A percentile compares a stretch with the other conserved stretches of the same genome.
Evolutionary conservation across 2,888 invertebrate genomes (phyloP).

Genomic region (Ichneumon xanthorius): DNA sequence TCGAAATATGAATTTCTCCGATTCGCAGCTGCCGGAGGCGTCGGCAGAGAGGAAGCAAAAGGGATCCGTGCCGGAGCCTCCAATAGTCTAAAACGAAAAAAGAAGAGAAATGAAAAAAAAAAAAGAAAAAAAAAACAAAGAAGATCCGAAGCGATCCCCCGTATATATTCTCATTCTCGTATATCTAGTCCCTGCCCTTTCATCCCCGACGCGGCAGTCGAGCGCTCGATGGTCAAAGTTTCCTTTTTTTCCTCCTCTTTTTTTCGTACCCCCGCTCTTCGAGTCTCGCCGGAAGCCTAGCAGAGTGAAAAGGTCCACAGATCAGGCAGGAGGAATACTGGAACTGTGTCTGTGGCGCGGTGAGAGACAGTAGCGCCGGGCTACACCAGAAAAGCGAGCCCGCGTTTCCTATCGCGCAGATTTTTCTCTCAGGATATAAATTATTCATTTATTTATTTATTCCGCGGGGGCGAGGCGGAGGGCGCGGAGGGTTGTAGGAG

Average conservation of each 20-base stretch:
- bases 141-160: background rate
- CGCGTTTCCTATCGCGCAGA: constrained; percentile 43
- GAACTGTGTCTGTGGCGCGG: constrained; percentile 9
- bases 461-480: constrained; percentile 15
- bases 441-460: constrained; percentile 62
- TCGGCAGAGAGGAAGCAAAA: constrained; percentile 3
- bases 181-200: constrained; percentile 3
- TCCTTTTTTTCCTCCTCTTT: background rate
- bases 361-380: constrained; percentile 1
- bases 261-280: background rate
- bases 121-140: too few species aligned
- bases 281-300: constrained; percentile 12
- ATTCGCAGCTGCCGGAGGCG: constrained; percentile 35
- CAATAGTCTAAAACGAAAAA: constrained; percentile 18
- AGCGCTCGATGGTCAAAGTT: constrained; percentile 45
- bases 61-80: constrained; percentile 10
- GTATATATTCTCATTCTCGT: constrained; percentile 26
- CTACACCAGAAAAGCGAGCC: constrained; percentile 12
- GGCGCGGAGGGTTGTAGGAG: background rate
- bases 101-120: background rate
- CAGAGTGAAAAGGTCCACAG: constrained; percentile 17
- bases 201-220: constrained; percentile 20
- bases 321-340: constrained; percentile 43
- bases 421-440: constrained; percentile 54
- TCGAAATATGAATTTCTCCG: constrained; percentile 52